phyloP scores from a whole-genome alignment of 2,888 invertebrate species.

The Carpatolechia fugitivella region DNA sequence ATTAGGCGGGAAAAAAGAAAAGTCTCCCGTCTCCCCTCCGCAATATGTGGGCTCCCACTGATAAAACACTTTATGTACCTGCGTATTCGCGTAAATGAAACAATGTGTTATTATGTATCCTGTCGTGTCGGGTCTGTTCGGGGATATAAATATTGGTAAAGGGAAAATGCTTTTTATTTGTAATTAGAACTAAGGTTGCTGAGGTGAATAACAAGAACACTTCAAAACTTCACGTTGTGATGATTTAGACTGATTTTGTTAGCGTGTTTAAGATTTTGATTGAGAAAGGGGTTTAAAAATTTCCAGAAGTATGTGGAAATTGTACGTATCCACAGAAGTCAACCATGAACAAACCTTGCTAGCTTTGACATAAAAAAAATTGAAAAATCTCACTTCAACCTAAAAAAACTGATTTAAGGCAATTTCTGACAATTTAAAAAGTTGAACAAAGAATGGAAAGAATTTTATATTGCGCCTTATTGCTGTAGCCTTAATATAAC shows the following conservation, averaged over 20 bases:
- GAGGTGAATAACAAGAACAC: background rate
- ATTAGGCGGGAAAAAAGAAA: conserved; percentile 75
- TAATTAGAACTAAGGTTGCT: background rate
- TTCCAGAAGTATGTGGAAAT: too few species aligned
- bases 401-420: too few species aligned
- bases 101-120: conserved; percentile 66
- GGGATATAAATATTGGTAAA: conserved; percentile 11
- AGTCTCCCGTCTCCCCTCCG: conserved; percentile 62
- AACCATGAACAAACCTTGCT: too few species aligned
- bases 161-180: background rate
- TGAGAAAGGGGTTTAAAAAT: too few species aligned
- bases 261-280: too few species aligned
- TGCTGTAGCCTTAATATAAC: too few species aligned
- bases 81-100: conserved; percentile 73
- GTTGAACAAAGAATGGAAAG: too few species aligned
- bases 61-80: conserved; percentile 73
- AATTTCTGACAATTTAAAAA: too few species aligned
- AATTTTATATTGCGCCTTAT: background rate
- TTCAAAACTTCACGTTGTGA: background rate
- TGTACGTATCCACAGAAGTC: too few species aligned
- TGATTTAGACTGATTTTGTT: too few species aligned
- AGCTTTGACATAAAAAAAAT: too few species aligned
- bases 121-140: conserved; percentile 35
- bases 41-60: conserved; percentile 77
- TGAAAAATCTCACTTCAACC: too few species aligned